Percentiles rank a stretch among this genome's conserved stretches.
Conservation (phyloP, 2,113 vertebrate genomes). For the Proterorhinus semilunaris region DNA sequence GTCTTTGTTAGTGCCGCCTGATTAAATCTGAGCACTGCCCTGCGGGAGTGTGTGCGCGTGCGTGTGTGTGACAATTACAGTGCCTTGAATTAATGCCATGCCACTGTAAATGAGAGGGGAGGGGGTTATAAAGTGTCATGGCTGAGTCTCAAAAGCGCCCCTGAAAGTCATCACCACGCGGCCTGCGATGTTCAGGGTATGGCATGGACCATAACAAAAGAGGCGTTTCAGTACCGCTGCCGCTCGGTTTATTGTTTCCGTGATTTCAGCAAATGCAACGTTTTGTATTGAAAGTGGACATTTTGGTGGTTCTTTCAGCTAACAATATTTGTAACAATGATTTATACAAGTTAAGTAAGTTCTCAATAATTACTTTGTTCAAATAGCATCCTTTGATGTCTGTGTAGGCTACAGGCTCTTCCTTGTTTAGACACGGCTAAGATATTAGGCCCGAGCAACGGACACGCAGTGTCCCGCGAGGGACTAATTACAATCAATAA, state of each 20-base stretch:
- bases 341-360: too few relatives aligned
- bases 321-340: background rate
- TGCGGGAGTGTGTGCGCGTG: conserved; percentile 12
- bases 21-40: conserved; percentile 54
- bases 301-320: too few relatives aligned
- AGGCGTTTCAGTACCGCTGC: background rate
- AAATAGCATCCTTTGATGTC: too few relatives aligned
- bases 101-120: conserved; percentile 51
- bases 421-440: too few relatives aligned
- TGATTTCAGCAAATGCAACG: background rate
- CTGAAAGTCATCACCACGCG: conserved; percentile 7
- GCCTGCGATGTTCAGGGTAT: background rate
- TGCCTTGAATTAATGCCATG: conserved; percentile 55
- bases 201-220: background rate
- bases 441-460: too few relatives aligned
- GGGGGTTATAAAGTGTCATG: conserved; percentile 42
- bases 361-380: too few relatives aligned
- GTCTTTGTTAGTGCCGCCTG: conserved; percentile 31
- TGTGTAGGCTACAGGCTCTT: too few relatives aligned
- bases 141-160: conserved; percentile 17
- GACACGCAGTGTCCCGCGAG: too few relatives aligned
- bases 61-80: conserved; percentile 43
- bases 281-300: background rate
- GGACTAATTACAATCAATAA: too few relatives aligned
- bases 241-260: background rate